A percentile compares a stretch with the other conserved stretches of the same genome.
These are phyloP conservation scores for Callithrix jacchus DNA, from an alignment of 2,113 vertebrate genomes.

Conservation along the genomic window DNA sequence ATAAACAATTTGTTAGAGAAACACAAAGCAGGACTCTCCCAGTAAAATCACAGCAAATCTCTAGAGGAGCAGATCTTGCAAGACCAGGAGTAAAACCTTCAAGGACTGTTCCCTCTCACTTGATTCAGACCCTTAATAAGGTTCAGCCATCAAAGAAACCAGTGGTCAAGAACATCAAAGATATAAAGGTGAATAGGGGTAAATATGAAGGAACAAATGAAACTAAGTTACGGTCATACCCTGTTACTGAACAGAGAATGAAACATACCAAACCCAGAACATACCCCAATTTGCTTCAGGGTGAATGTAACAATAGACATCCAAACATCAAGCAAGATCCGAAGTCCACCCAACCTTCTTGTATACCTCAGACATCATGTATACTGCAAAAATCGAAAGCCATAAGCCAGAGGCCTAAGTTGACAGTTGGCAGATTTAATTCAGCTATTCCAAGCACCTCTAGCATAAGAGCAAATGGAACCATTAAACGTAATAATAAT, in stretches of 20 bases:
- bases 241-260: background rate
- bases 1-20: background rate
- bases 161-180: background rate
- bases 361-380: background rate
- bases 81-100: background rate
- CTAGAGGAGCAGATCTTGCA: background rate
- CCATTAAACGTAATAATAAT: background rate
- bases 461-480: background rate
- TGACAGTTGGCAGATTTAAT: accelerated
- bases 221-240: background rate
- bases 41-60: background rate
- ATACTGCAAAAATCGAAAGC: background rate
- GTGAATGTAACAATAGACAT: background rate
- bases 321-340: background rate
- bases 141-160: background rate
- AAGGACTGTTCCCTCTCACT: accelerated
- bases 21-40: background rate
- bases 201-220: background rate
- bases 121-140: background rate
- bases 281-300: accelerated
- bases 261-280: background rate
- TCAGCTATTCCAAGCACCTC: background rate
- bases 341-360: background rate
- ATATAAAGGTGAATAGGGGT: background rate
- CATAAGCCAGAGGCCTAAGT: background rate